Evolutionary conservation across 1,140 invertebrate genomes (phyloP), one percentile per base, ranked within the genome.

Genomic region (Zaprionus davidi): DNA sequence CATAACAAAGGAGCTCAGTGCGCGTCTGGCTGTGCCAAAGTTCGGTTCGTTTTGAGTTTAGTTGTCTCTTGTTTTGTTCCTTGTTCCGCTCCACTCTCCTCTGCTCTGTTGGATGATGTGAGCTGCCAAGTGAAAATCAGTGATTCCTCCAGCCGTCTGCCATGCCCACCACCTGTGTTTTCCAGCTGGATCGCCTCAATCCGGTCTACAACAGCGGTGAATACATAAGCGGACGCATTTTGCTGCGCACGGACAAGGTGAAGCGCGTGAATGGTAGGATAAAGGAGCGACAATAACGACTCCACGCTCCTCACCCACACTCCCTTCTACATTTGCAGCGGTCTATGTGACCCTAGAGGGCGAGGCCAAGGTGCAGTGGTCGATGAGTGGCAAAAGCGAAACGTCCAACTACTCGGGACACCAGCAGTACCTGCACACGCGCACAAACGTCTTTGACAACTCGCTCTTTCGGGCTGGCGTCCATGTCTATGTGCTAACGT

Each of bases 391-490:
- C 73, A 91, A 92, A 41, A 92, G 78, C 46, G 91, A 92, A 51
- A 90, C 91, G 26, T 91, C 91, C 36, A 92, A 87, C 56, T 92
- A 92, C 59, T 91, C 81, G 51, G 91, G 91, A 22, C 85, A 90
- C 69, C 91, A 92, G 73, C 91, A 92, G 64, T 92, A 92, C 74
- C 68, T 92, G 55, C 91, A 92, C 59, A 86, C 87, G 15, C 86
- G 91, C 59, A 92, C 91, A 56, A 92, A 92, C 75, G 91, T 92
- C 58, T 92, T 92, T 44, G 91, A 92, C 46, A 92, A 90, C 60
- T 71, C 87, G 1, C 94, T 94, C 60, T 92, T 95, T 71, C 93
- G 93, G 28, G 77, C 92, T n/a, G 95, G 95, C 15, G 93, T 94
- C 38, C 94, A 95, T 78, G 92, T 91, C 26, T 96, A 95, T 79